phyloP scores from a whole-genome alignment of 2,113 vertebrate species.

The Azemiops feae region DNA sequence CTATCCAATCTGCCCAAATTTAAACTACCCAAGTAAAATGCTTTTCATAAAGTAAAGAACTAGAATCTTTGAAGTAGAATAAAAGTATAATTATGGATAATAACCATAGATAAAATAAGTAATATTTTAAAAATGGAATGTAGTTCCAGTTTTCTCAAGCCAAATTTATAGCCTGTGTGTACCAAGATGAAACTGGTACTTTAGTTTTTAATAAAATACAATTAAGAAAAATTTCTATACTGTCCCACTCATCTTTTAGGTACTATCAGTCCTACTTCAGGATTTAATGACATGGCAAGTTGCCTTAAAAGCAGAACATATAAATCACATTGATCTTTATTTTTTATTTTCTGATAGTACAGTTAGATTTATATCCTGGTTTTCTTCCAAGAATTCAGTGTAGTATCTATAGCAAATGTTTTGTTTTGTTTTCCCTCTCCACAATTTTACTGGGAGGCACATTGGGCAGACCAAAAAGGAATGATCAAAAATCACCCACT shows the following conservation, averaged over 20 bases:
- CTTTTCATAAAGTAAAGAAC: background rate
- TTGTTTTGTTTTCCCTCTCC: background rate
- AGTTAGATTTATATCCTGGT: background rate
- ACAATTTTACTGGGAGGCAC: background rate
- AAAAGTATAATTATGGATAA: background rate
- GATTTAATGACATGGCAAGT: background rate
- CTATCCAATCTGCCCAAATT: background rate
- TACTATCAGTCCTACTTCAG: background rate
- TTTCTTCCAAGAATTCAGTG: background rate
- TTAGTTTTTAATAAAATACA: background rate
- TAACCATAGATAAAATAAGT: background rate
- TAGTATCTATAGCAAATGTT: background rate
- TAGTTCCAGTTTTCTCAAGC: background rate
- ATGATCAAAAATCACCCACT: background rate
- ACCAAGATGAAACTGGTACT: background rate
- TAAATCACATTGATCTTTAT: background rate
- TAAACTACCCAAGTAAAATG: background rate
- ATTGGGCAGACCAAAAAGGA: background rate
- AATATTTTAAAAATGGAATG: background rate
- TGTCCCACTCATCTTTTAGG: background rate
- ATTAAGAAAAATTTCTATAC: background rate
- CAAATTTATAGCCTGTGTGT: background rate
- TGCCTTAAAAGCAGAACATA: background rate
- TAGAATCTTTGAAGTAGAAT: background rate
- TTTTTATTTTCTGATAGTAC: background rate